Evolutionary conservation across 2,113 vertebrate genomes (phyloP).

Genomic region (Furnarius figulus): DNA sequence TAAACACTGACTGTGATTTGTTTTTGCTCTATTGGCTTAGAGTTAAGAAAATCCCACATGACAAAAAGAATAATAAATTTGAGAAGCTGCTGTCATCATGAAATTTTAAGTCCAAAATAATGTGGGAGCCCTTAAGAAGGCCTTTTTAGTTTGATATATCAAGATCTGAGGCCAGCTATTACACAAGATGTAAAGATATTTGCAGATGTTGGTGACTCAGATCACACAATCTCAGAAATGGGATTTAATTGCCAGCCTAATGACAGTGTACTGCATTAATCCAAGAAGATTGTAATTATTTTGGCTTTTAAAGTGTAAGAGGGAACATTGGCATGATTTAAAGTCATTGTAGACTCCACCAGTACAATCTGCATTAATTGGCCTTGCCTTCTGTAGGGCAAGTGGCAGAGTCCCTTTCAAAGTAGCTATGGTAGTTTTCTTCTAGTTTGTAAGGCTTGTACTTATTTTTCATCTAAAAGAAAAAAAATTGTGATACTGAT

Average conservation of each 20-base stretch:
- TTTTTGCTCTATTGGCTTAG: neutral
- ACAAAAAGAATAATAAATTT: slow-evolving; percentile 42
- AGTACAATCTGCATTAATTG: neutral
- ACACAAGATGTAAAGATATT: slow-evolving; percentile 60
- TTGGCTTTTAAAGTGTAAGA: slow-evolving; percentile 27
- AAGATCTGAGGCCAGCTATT: slow-evolving; percentile 51
- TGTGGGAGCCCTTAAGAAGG: neutral
- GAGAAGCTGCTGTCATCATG: slow-evolving; percentile 31
- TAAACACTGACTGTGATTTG: neutral
- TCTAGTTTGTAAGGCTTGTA: neutral
- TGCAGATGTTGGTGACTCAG: slow-evolving; percentile 63
- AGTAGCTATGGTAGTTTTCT: neutral
- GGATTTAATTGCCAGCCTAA: slow-evolving; percentile 22
- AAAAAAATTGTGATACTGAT: neutral
- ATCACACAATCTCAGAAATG: slow-evolving; percentile 32
- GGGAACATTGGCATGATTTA: neutral
- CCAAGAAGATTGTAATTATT: slow-evolving; percentile 2
- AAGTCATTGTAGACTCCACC: neutral
- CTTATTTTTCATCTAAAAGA: neutral
- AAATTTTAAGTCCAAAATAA: slow-evolving; percentile 18
- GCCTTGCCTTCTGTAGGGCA: neutral
- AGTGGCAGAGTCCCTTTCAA: neutral
- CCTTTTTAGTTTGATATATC: slow-evolving; percentile 26
- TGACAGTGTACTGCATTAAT: slow-evolving; percentile 13
- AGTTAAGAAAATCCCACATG: slow-evolving; percentile 34